Evolutionary conservation across 2,888 invertebrate genomes (phyloP), one percentile per base, ranked within the genome.

Genomic region (Meiosimyza platycephala): DNA sequence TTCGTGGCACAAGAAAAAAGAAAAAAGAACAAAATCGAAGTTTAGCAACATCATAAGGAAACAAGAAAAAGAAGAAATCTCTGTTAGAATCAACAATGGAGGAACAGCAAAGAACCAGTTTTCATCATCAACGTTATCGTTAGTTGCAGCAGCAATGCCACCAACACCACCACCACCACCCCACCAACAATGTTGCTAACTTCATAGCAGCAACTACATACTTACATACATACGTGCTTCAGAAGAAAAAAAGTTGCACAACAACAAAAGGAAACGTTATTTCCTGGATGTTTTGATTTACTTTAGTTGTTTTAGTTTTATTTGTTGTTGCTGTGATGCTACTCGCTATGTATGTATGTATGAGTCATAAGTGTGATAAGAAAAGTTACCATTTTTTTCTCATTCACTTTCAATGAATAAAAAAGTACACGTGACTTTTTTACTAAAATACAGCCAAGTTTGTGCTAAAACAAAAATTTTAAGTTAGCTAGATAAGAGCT

Each of bases 251-350:
- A 7, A 57, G 12, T 9, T 28, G 40, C 40, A 57, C 57, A 57
- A 57, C 11, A 6, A 11, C 55, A 7, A 55, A 28, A 57, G 57
- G 57, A 28, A 57, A 57, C 57, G 57, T 16, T 28, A 57, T 57
- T 57, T 57, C 57, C 57, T 57, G 57, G 57, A 57, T 57, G 3
- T 57, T 40, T 55, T 22, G 55, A 22, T n/a, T 18, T 57, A 57
- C 13, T 22, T 57, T 57, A 57, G 22, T 28, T 28, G 28, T 28
- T 22, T 9, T 2, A 28, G 22, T 22, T 28, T 57, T 28, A 15
- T 28, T 28, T 22, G 40, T 9, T 40, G 40, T 40, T 40, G 0
- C 40, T 40, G 40, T 9, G 40, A 40, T 40, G 40, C 40, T 9
- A 40, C 40, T 18, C 11, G 22, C 28, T 18, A 55, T 57, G 28